Percentiles rank a stretch among this genome's conserved stretches.
Evolutionary conservation across 2,888 invertebrate species (phyloP).

Genomic region (Nemotelus pantherinus): DNA sequence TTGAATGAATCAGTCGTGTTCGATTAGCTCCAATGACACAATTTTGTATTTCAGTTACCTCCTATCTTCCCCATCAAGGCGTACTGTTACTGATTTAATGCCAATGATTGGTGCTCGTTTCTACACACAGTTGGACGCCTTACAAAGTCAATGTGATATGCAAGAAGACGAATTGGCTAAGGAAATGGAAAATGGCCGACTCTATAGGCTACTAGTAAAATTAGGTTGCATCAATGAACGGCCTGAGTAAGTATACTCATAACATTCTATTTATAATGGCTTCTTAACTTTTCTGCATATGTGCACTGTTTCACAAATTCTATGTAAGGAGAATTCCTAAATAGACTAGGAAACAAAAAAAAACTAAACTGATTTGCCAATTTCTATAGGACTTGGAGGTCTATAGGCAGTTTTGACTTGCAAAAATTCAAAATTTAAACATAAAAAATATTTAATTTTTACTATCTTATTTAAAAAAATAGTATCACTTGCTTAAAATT

Average conservation of each 20-base stretch:
- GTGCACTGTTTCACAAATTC: no score
- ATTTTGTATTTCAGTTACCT: slow-evolving; percentile 71
- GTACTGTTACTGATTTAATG: slow-evolving; percentile 95
- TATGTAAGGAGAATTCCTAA: no score
- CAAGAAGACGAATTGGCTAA: slow-evolving; percentile 90
- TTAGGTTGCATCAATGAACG: slow-evolving; percentile 94
- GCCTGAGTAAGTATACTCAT: slow-evolving; percentile 77
- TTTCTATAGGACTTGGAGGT: neutral
- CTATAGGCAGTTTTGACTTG: neutral
- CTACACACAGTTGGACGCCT: slow-evolving; percentile 93
- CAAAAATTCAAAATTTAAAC: neutral
- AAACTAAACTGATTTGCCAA: no score
- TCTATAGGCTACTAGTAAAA: slow-evolving; percentile 91
- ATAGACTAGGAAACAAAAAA: no score
- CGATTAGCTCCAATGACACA: neutral
- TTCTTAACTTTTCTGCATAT: neutral
- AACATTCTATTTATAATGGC: slow-evolving; percentile 23
- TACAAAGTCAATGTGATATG: slow-evolving; percentile 86
- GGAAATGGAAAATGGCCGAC: slow-evolving; percentile 94
- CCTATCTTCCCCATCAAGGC: slow-evolving; percentile 72
- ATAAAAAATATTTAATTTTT: neutral
- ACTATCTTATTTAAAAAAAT: neutral
- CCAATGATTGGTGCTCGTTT: slow-evolving; percentile 99
- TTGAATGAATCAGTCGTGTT: neutral
- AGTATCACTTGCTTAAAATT: neutral